phyloP scores from a whole-genome alignment of 2,888 invertebrate species.

The Microctonus aethiopoides region DNA sequence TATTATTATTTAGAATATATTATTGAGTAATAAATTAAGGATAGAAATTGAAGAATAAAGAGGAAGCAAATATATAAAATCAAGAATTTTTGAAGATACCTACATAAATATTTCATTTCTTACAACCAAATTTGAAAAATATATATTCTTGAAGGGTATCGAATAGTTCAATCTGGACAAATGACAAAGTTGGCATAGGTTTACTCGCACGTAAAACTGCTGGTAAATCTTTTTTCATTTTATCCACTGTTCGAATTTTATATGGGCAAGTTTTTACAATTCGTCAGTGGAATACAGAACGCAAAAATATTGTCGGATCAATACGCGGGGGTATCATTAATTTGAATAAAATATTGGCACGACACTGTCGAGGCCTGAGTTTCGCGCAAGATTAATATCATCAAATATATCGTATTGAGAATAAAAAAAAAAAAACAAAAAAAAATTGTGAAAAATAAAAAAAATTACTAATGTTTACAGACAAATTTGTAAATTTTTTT shows the following conservation, averaged over 20 bases:
- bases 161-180: neutral
- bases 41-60: neutral
- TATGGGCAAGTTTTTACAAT: conserved; percentile 21
- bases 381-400: neutral
- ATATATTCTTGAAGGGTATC: neutral
- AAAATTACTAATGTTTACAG: neutral
- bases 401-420: neutral
- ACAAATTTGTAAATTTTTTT: neutral
- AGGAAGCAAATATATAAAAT: neutral
- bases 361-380: conserved; percentile 11
- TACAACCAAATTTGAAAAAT: neutral
- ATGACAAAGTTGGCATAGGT: neutral
- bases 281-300: conserved; percentile 18
- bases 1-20: too few species aligned
- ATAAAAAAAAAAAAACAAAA: conserved; percentile 16
- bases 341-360: conserved; percentile 38
- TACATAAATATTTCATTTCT: neutral
- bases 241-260: neutral
- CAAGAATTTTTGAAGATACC: neutral
- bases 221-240: neutral
- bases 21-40: neutral
- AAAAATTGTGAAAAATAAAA: conserved; percentile 1
- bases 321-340: conserved; percentile 34
- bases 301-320: conserved; percentile 22
- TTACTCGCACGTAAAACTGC: neutral